phyloP scores from a whole-genome alignment of 2,113 vertebrate genomes.

The Oxyruncus cristatus region DNA sequence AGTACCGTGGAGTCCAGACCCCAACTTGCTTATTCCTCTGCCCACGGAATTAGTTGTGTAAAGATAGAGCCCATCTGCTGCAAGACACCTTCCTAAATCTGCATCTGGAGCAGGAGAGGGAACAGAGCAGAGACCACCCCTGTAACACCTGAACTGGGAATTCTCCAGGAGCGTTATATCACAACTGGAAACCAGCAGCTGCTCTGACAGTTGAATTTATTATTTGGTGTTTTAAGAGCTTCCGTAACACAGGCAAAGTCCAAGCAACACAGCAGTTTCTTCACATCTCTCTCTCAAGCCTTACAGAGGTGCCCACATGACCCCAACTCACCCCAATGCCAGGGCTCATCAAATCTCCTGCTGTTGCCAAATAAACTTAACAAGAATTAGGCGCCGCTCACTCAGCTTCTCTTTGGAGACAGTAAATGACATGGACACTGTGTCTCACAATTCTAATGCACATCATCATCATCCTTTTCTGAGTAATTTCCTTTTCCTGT shows the following conservation, averaged over 20 bases:
- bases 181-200: background rate
- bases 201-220: background rate
- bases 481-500: background rate
- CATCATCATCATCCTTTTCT: background rate
- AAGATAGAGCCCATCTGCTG: constrained; percentile 94
- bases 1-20: constrained; percentile 95
- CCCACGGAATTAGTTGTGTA: constrained; percentile 97
- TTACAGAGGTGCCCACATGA: background rate
- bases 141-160: background rate
- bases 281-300: background rate
- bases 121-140: background rate
- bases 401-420: background rate
- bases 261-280: background rate
- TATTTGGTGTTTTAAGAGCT: background rate
- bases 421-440: background rate
- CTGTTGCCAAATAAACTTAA: background rate
- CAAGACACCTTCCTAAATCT: constrained; percentile 94
- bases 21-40: constrained; percentile 95
- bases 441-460: background rate
- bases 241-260: background rate
- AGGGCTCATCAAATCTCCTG: background rate
- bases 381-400: background rate
- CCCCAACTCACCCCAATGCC: accelerated
- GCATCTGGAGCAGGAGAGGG: constrained; percentile 80
- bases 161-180: background rate